These are phyloP conservation scores for Zeus faber DNA, from an alignment of 2,113 vertebrate species.

Conservation along the genomic window DNA sequence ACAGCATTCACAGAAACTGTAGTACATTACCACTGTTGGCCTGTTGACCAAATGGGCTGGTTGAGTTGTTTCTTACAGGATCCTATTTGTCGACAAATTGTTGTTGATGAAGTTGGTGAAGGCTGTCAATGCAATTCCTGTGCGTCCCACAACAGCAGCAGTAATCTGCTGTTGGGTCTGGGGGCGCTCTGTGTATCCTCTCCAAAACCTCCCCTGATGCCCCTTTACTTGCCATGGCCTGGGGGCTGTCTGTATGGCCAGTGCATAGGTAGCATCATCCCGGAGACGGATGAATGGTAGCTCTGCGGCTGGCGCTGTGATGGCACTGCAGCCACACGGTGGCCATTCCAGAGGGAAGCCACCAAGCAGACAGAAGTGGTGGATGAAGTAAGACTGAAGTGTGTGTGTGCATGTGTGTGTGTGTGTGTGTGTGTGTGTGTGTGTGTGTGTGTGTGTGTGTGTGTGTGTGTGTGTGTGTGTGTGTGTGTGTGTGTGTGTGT, in stretches of 20 bases:
- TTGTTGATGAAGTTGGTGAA: constrained; percentile 27
- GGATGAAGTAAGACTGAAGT: too few relatives aligned
- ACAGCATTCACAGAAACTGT: too few relatives aligned
- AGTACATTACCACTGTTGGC: neutral
- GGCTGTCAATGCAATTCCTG: constrained; percentile 22
- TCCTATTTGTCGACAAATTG: neutral
- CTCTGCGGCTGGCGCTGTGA: constrained; percentile 34
- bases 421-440: too few relatives aligned
- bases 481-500: too few relatives aligned
- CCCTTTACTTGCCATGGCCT: constrained; percentile 12
- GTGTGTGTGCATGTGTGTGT: too few relatives aligned
- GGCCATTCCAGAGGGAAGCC: constrained; percentile 34
- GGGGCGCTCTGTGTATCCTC: constrained; percentile 18
- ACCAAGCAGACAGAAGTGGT: constrained; percentile 28
- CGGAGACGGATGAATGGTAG: constrained; percentile 59
- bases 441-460: too few relatives aligned
- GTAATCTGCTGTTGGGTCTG: constrained; percentile 16
- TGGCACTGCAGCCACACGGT: constrained; percentile 11
- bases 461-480: too few relatives aligned
- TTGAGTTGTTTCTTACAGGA: too few relatives aligned
- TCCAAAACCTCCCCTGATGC: too few relatives aligned
- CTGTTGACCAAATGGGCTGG: too few relatives aligned
- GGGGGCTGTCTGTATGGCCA: constrained; percentile 31
- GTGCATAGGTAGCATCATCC: constrained; percentile 33
- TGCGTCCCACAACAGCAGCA: constrained; percentile 12